phyloP scores from a whole-genome alignment of 2,113 vertebrate genomes.

The Nyctibius bracteatus region DNA sequence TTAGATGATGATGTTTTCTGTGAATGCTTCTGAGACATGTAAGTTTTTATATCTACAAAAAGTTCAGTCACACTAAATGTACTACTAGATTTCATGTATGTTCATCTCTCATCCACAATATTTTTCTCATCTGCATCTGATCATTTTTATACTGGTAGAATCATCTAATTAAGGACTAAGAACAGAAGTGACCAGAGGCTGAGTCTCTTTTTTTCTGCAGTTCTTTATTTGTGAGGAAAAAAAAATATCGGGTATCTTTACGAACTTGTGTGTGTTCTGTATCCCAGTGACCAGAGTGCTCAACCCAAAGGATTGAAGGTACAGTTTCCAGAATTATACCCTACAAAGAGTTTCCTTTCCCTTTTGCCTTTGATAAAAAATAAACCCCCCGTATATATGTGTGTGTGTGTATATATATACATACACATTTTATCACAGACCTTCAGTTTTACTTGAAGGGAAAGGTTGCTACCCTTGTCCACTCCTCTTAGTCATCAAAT shows the following conservation, averaged over 20 bases:
- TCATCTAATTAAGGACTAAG: neutral
- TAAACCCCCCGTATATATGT: too few species aligned
- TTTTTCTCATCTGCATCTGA: neutral
- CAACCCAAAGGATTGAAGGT: neutral
- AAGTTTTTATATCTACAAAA: neutral
- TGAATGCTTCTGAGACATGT: neutral
- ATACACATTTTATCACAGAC: neutral
- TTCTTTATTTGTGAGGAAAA: neutral
- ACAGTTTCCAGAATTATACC: neutral
- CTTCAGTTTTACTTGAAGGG: neutral
- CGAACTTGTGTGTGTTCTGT: neutral
- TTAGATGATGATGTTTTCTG: neutral
- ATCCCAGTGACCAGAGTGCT: neutral
- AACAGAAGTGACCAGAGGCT: neutral
- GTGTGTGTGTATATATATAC: too few species aligned
- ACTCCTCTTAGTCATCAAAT: neutral
- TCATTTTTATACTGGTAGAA: neutral
- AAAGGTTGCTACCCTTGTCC: accelerated
- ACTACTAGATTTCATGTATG: neutral
- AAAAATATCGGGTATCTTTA: accelerated
- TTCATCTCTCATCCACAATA: neutral
- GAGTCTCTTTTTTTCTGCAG: neutral
- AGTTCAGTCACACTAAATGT: too few species aligned
- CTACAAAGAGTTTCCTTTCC: neutral
- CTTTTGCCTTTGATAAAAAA: neutral